Evolutionary conservation across 2,797 vertebrate genomes (phyloP).

Genomic region (Lindbergichthys nudifrons): DNA sequence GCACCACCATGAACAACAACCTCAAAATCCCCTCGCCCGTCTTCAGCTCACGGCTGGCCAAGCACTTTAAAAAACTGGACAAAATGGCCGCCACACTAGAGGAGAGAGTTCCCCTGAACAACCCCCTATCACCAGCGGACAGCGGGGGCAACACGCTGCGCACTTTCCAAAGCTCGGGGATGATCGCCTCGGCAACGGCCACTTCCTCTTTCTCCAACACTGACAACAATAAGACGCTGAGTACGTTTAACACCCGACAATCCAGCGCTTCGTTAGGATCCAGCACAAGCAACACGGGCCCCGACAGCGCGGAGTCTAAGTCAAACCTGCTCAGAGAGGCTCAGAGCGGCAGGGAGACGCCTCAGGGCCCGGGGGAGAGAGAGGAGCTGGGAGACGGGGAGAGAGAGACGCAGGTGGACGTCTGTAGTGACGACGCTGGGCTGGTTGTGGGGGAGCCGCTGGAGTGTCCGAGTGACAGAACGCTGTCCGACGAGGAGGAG

Average conservation of each 20-base stretch:
- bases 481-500: constrained; percentile 94
- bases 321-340: constrained; percentile 67
- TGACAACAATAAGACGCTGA: constrained; percentile 81
- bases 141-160: constrained; percentile 62
- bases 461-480: constrained; percentile 90
- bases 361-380: constrained; percentile 53
- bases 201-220: constrained; percentile 67
- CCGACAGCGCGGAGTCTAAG: constrained; percentile 73
- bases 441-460: constrained; percentile 81
- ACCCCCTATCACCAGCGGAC: constrained; percentile 50
- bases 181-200: constrained; percentile 62
- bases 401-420: constrained; percentile 84
- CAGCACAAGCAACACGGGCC: constrained; percentile 69
- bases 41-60: constrained; percentile 85
- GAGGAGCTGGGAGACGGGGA: constrained; percentile 77
- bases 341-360: constrained; percentile 75
- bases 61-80: constrained; percentile 95
- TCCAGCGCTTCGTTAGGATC: constrained; percentile 87
- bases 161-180: constrained; percentile 74
- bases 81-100: constrained; percentile 93
- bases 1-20: constrained; percentile 77
- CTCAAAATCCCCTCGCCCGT: constrained; percentile 88
- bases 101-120: constrained; percentile 89
- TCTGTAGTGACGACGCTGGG: constrained; percentile 66
- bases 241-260: constrained; percentile 83